Percentiles rank a stretch among this genome's conserved stretches.
Evolutionary conservation across 2,888 invertebrate genomes (phyloP).

Genomic region (Coleophora flavipennella): DNA sequence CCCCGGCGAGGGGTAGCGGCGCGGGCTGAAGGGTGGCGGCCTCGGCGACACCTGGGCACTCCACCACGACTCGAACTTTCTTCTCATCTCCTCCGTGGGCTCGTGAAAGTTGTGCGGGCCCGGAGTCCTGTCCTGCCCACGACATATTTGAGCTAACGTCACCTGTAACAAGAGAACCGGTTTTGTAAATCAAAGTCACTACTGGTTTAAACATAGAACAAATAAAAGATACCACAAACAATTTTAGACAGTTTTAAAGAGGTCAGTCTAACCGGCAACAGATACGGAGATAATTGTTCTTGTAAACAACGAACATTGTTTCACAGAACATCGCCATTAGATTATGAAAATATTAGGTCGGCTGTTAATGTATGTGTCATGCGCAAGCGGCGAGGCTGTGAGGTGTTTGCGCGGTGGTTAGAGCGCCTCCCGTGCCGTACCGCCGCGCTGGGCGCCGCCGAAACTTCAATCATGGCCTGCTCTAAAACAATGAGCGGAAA

Average conservation of each 20-base stretch:
- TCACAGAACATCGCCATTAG: constrained; percentile 73
- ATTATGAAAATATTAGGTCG: constrained; percentile 72
- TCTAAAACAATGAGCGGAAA: constrained; percentile 71
- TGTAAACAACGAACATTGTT: constrained; percentile 65
- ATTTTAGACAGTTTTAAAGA: constrained; percentile 66
- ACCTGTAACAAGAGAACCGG: constrained; percentile 72
- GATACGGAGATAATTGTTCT: constrained; percentile 63
- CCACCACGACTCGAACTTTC: constrained; percentile 96
- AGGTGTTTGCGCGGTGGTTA: constrained; percentile 61
- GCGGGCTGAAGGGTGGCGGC: constrained; percentile 63
- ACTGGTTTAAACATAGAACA: constrained; percentile 33
- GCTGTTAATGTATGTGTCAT: constrained; percentile 71
- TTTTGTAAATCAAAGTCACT: constrained; percentile 28
- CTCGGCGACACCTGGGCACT: constrained; percentile 80
- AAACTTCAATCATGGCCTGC: constrained; percentile 69
- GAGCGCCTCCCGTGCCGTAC: constrained; percentile 32
- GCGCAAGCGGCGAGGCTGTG: constrained; percentile 53
- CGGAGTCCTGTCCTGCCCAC: constrained; percentile 79
- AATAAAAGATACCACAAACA: constrained; percentile 49
- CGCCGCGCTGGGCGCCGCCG: constrained; percentile 45
- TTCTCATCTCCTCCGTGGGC: constrained; percentile 85
- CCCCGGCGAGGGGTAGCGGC: constrained; percentile 62
- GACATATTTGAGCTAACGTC: constrained; percentile 86
- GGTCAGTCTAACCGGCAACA: constrained; percentile 67
- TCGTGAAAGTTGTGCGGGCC: constrained; percentile 78